Percentiles rank a stretch among this genome's conserved stretches.
Conservation (phyloP, 2,888 invertebrate species). For the Ectobius pallidus region DNA sequence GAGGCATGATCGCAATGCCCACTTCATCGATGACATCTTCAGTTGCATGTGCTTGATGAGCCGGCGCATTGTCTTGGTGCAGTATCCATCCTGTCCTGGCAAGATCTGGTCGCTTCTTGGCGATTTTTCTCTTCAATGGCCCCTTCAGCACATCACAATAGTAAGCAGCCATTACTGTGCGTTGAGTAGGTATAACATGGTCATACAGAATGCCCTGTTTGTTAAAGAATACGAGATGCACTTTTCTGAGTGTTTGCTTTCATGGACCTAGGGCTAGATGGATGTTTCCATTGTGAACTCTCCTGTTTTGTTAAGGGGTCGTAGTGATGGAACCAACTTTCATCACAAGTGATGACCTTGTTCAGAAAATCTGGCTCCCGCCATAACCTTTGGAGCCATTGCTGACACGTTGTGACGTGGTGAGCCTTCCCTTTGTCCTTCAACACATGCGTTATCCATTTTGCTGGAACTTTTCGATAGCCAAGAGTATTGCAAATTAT, state of each 20-base stretch:
- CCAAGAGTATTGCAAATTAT: background rate
- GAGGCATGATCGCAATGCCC: too few relatives aligned
- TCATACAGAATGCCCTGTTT: background rate
- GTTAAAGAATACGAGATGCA: background rate
- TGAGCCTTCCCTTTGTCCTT: background rate
- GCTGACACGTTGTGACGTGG: background rate
- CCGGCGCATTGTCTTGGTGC: too few relatives aligned
- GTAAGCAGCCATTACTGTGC: too few relatives aligned
- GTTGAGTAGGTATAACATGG: too few relatives aligned
- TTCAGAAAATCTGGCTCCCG: background rate
- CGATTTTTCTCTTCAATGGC: too few relatives aligned
- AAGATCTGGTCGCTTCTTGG: too few relatives aligned
- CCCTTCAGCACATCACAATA: too few relatives aligned
- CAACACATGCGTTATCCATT: background rate
- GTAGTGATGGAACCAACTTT: background rate
- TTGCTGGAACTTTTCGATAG: background rate
- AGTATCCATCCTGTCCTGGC: too few relatives aligned
- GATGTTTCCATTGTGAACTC: background rate
- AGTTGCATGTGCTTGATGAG: too few relatives aligned
- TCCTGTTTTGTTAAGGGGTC: background rate
- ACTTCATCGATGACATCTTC: too few relatives aligned
- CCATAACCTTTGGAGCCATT: background rate
- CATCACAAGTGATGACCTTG: background rate
- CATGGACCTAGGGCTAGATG: background rate
- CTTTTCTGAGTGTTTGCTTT: background rate